These are phyloP conservation scores for Tolmerus cingulatus DNA, from an alignment of 2,888 invertebrate genomes.

Conservation along the genomic window DNA sequence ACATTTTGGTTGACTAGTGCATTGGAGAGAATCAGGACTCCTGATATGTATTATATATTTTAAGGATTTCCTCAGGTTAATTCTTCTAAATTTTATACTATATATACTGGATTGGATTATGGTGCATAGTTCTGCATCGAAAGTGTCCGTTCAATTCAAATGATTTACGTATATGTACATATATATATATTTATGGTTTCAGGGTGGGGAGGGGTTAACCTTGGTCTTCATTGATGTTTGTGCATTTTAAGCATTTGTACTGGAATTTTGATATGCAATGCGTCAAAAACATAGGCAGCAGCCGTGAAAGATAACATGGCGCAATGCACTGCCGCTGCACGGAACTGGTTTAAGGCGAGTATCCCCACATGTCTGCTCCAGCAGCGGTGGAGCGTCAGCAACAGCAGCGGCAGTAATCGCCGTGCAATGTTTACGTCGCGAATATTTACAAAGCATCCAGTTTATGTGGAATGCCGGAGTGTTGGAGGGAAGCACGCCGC, in stretches of 20 bases:
- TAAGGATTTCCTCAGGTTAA: too few relatives aligned
- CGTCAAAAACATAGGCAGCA: neutral
- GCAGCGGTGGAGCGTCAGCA: neutral
- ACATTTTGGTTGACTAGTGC: too few relatives aligned
- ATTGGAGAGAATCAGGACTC: too few relatives aligned
- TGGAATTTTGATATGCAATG: conserved; percentile 3
- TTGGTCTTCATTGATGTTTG: neutral
- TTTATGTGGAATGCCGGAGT: neutral
- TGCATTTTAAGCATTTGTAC: neutral
- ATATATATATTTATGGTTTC: neutral
- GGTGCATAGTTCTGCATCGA: too few relatives aligned
- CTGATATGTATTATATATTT: too few relatives aligned
- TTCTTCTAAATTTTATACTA: too few relatives aligned
- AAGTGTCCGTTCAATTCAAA: too few relatives aligned
- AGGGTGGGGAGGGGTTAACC: neutral
- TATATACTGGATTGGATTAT: too few relatives aligned
- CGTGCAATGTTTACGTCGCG: conserved; percentile 32
- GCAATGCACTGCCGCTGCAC: neutral
- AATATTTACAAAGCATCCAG: conserved; percentile 33
- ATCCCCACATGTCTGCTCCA: conserved; percentile 1
- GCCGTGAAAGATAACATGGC: neutral
- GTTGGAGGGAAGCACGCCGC: neutral
- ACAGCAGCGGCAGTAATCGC: neutral
- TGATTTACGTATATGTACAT: too few relatives aligned
- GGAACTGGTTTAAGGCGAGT: conserved; percentile 23